phyloP scores from a whole-genome alignment of 2,797 vertebrate genomes.

The Takifugu ocellatus region DNA sequence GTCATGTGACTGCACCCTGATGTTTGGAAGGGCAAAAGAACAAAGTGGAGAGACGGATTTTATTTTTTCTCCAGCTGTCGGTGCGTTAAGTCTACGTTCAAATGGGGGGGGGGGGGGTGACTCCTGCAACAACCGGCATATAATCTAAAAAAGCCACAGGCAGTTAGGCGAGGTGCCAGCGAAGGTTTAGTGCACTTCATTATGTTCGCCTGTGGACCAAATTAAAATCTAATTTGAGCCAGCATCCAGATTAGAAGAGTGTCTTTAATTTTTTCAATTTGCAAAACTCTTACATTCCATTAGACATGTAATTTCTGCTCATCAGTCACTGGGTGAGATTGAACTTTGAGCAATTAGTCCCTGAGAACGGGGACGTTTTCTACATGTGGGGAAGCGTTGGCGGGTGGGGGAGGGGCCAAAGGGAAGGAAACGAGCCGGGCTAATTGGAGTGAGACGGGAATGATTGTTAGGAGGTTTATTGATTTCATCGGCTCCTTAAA shows the following conservation, averaged over 20 bases:
- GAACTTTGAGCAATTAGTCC: slow-evolving; percentile 79
- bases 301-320: slow-evolving; percentile 88
- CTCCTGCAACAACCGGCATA: slow-evolving; percentile 42
- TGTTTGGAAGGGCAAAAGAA: slow-evolving; percentile 18
- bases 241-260: slow-evolving; percentile 44
- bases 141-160: slow-evolving; percentile 59
- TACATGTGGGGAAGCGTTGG: slow-evolving; percentile 12
- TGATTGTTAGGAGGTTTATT: no score
- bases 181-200: slow-evolving; percentile 53
- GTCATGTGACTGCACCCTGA: slow-evolving; percentile 6
- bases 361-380: slow-evolving; percentile 56
- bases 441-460: no score
- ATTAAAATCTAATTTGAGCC: slow-evolving; percentile 74
- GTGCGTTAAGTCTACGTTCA: background rate
- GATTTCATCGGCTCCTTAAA: no score
- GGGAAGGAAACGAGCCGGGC: background rate
- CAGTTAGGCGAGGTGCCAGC: slow-evolving; percentile 52
- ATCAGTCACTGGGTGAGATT: slow-evolving; percentile 80
- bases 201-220: slow-evolving; percentile 61
- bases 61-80: background rate
- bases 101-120: slow-evolving; percentile 1
- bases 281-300: slow-evolving; percentile 78
- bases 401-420: slow-evolving; percentile 6
- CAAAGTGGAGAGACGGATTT: slow-evolving; percentile 1
- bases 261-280: slow-evolving; percentile 71